These are phyloP conservation scores for Thalassaphorura encarpata DNA, from an alignment of 1,140 invertebrate species.

Conservation along the genomic window DNA sequence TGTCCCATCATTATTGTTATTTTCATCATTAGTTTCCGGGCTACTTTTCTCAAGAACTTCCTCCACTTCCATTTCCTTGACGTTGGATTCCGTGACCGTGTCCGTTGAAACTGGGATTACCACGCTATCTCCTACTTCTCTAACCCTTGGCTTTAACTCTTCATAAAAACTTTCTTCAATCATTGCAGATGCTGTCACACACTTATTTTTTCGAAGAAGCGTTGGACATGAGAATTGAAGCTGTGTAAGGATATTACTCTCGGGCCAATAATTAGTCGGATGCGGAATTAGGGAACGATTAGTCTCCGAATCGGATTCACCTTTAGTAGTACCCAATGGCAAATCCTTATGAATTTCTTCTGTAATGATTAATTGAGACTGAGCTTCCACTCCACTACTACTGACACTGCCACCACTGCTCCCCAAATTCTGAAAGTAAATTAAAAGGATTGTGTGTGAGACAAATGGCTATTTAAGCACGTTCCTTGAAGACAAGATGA, in stretches of 20 bases:
- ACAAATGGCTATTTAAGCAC: no score
- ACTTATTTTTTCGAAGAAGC: conserved; percentile 5
- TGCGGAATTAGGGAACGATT: no score
- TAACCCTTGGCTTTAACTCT: neutral
- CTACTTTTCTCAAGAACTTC: neutral
- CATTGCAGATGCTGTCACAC: neutral
- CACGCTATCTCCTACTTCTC: neutral
- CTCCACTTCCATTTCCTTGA: neutral
- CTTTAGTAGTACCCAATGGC: no score
- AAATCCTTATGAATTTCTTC: no score
- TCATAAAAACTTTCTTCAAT: neutral
- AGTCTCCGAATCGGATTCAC: no score
- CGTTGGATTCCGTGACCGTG: neutral
- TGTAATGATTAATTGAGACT: no score
- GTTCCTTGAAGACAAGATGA: no score
- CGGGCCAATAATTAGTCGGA: no score
- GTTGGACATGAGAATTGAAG: conserved; percentile 7
- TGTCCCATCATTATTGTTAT: neutral
- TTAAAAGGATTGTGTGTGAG: no score
- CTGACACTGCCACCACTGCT: no score
- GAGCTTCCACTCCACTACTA: no score
- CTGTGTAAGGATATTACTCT: conserved; percentile 1
- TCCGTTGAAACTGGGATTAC: neutral
- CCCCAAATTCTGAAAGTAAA: no score
- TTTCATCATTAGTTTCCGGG: neutral